These are phyloP conservation scores for Synaphobranchus kaupii DNA, from an alignment of 2,797 vertebrate species.

Conservation along the genomic window DNA sequence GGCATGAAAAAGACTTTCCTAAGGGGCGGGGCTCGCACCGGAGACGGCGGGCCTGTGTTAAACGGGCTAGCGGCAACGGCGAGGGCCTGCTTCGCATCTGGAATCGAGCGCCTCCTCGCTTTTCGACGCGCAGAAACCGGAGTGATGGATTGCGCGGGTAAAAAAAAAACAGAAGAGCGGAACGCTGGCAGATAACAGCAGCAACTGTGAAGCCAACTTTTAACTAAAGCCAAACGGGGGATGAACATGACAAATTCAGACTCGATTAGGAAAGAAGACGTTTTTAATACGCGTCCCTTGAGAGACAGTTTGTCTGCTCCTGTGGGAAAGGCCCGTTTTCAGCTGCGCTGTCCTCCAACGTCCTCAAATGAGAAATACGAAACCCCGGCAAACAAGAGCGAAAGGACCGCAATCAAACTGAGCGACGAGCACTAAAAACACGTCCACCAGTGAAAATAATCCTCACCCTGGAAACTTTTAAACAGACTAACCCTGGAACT, in stretches of 20 bases:
- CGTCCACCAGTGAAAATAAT: not conserved
- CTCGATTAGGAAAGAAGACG: not conserved
- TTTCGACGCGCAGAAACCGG: not conserved
- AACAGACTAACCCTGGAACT: too few relatives aligned
- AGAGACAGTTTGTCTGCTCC: not conserved
- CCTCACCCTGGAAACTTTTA: too few relatives aligned
- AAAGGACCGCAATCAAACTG: not conserved
- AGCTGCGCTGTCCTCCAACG: not conserved
- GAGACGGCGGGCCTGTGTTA: not conserved
- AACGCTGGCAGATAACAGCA: not conserved
- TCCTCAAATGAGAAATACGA: not conserved
- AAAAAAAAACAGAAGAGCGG: not conserved
- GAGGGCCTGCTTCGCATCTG: constrained; percentile 15
- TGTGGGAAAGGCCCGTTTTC: not conserved
- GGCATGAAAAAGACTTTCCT: constrained; percentile 68
- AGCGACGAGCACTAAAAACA: not conserved
- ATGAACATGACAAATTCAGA: not conserved
- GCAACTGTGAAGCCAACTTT: not conserved
- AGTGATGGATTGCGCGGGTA: not conserved
- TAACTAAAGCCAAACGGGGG: not conserved
- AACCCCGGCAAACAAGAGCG: not conserved
- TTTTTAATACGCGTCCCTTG: not conserved
- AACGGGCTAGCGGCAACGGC: not conserved
- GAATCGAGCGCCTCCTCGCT: constrained; percentile 14
- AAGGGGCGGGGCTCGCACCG: not conserved